These are phyloP conservation scores for Desmophyllum pertusum DNA, from an alignment of 92 coral and sea anemone genomes.

Conservation along the genomic window DNA sequence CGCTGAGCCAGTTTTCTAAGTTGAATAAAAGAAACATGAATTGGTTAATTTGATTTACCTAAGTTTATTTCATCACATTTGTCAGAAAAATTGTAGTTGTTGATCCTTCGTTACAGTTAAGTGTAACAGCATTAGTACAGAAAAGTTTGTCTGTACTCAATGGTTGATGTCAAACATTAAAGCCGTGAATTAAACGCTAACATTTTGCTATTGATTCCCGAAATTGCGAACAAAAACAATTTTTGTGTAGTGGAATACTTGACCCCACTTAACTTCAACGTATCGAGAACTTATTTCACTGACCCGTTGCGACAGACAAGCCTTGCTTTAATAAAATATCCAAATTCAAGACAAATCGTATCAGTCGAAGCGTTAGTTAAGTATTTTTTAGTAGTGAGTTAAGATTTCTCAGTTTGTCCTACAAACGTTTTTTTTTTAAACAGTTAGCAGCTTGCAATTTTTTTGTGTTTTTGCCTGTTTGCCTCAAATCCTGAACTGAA, in stretches of 20 bases:
- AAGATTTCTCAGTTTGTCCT: conserved; percentile 50
- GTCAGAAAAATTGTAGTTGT: not conserved
- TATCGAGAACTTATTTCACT: conserved; percentile 37
- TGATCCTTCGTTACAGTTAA: not conserved
- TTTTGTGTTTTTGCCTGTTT: too few species aligned
- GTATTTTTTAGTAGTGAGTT: conserved; percentile 29
- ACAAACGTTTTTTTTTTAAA: conserved; percentile 1
- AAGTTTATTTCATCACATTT: conserved; percentile 28
- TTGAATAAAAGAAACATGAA: conserved; percentile 20
- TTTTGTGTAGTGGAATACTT: conserved; percentile 50
- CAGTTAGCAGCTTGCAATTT: conserved; percentile 32
- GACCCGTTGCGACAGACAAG: conserved; percentile 41
- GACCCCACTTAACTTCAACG: conserved; percentile 36
- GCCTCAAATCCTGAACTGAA: conserved; percentile 43
- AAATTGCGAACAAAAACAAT: conserved; percentile 6
- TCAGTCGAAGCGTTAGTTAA: conserved; percentile 30
- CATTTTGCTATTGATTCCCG: conserved; percentile 27
- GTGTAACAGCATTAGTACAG: not conserved
- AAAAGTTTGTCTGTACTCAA: not conserved
- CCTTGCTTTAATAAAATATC: conserved; percentile 44
- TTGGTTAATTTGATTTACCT: conserved; percentile 43
- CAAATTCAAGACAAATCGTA: conserved; percentile 27
- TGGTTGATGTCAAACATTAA: conserved; percentile 44
- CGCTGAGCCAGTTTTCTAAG: conserved; percentile 20
- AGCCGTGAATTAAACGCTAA: too few species aligned